Percentiles rank a stretch among this genome's conserved stretches.
phyloP scores from a whole-genome alignment of 2,888 invertebrate species.

The Cylloceria caligata region DNA sequence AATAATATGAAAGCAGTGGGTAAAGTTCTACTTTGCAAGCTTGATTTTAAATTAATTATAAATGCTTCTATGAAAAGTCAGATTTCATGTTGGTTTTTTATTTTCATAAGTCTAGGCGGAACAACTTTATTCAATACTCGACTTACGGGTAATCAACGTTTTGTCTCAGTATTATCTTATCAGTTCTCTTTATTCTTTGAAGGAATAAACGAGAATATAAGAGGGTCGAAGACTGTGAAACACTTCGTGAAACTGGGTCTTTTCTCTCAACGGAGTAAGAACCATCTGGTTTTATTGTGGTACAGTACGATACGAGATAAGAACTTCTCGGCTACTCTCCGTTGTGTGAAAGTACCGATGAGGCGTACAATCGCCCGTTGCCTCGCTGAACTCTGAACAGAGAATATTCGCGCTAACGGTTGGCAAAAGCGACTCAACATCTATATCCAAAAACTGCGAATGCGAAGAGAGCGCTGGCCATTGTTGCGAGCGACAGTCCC shows the following conservation, averaged over 20 bases:
- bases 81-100: background rate
- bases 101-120: background rate
- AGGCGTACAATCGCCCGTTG: constrained; percentile 58
- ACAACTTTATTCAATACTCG: background rate
- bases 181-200: background rate
- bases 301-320: constrained; percentile 58
- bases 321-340: constrained; percentile 53
- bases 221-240: constrained; percentile 11
- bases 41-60: no score
- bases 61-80: background rate
- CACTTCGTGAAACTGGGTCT: constrained; percentile 49
- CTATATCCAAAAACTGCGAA: constrained; percentile 49
- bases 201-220: constrained; percentile 32
- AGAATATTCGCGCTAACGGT: constrained; percentile 30
- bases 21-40: no score
- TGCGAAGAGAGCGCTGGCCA: constrained; percentile 47
- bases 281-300: constrained; percentile 61
- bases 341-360: constrained; percentile 63
- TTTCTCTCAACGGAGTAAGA: constrained; percentile 24
- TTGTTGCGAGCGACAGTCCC: constrained; percentile 54
- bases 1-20: no score
- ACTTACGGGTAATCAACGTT: constrained; percentile 2
- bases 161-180: constrained; percentile 1
- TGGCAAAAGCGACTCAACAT: constrained; percentile 5
- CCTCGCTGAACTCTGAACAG: constrained; percentile 33